A percentile compares a stretch with the other conserved stretches of the same genome.
These are phyloP conservation scores for Muscicapa striata DNA, from an alignment of 2,797 vertebrate species.

Conservation along the genomic window DNA sequence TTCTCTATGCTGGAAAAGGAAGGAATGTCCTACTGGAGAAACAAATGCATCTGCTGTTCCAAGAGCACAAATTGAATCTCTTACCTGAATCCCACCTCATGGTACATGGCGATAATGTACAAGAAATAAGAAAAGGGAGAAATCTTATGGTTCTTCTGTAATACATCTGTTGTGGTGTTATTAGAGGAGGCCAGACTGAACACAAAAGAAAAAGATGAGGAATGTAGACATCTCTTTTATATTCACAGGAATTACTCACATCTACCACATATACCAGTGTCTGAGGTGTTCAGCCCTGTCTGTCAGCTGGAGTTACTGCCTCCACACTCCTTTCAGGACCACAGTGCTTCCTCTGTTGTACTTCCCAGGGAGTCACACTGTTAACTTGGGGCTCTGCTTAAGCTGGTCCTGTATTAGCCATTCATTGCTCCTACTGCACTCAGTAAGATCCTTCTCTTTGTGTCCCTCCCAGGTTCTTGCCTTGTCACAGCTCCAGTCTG, in stretches of 20 bases:
- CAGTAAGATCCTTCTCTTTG: neutral
- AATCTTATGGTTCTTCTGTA: neutral
- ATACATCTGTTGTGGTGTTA: neutral
- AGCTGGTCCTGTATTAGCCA: neutral
- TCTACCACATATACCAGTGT: neutral
- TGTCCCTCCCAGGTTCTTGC: neutral
- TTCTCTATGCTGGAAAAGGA: neutral
- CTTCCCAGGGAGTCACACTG: neutral
- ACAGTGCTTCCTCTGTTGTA: neutral
- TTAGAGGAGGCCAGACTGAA: neutral
- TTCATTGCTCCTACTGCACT: neutral
- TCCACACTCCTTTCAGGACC: neutral
- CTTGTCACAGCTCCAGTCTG: neutral
- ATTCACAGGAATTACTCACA: neutral
- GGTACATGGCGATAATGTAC: conserved; percentile 7
- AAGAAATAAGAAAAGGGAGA: conserved; percentile 9
- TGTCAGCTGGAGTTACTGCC: neutral
- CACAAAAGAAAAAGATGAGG: neutral
- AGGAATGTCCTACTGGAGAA: neutral
- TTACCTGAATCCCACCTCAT: neutral
- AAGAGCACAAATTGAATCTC: neutral
- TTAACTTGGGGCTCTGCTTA: neutral
- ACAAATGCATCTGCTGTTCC: neutral
- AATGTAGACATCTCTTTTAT: fast-evolving
- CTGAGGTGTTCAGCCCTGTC: neutral